Evolutionary conservation across 2,797 vertebrate genomes (phyloP).

Genomic region (Agapornis canus): DNA sequence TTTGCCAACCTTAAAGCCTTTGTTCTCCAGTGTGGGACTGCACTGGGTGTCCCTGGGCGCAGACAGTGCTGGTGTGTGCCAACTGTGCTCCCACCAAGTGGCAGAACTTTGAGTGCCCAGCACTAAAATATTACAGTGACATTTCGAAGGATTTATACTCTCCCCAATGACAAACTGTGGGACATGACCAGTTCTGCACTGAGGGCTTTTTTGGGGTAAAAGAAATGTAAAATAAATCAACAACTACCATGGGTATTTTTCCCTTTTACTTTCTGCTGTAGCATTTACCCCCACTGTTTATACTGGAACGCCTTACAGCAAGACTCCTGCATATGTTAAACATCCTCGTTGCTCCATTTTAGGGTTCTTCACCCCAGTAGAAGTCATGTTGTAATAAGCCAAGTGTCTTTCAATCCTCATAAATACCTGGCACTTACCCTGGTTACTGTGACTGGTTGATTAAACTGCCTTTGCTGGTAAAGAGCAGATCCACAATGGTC

Average conservation of each 20-base stretch:
- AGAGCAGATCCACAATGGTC: background rate
- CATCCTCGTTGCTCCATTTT: background rate
- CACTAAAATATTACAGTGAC: background rate
- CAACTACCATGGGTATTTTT: background rate
- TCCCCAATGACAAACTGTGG: background rate
- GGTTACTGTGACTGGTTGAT: background rate
- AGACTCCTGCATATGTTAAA: background rate
- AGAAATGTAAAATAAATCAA: slow-evolving; percentile 5
- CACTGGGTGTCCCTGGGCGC: background rate
- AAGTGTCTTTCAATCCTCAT: background rate
- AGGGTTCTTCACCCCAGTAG: background rate
- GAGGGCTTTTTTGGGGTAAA: background rate
- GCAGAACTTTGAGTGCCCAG: background rate
- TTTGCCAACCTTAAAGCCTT: background rate
- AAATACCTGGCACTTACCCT: background rate
- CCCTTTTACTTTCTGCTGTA: background rate
- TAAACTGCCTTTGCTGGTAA: background rate
- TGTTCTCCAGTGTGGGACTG: background rate
- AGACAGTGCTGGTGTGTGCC: background rate
- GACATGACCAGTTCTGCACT: background rate
- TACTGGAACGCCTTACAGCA: background rate
- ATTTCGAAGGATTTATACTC: background rate
- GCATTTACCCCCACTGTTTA: background rate
- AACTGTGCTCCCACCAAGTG: background rate
- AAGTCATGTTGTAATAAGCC: background rate